Conservation (phyloP, 2,113 vertebrate genomes). For the Thamnophis sirtalis region DNA sequence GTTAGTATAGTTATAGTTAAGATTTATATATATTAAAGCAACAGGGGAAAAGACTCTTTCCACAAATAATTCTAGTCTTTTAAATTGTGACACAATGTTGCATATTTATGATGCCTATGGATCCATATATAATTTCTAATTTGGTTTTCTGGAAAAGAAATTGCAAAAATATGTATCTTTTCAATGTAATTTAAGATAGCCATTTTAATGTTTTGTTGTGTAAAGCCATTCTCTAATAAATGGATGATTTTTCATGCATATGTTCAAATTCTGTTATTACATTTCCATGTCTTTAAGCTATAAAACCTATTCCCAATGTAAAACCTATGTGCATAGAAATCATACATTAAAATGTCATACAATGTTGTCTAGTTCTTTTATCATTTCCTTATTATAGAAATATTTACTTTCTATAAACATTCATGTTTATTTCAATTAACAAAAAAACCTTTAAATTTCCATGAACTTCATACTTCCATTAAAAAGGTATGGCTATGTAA, state of each 20-base stretch:
- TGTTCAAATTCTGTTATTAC: slow-evolving; percentile 51
- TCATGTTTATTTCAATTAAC: slow-evolving; percentile 14
- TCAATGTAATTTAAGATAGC: slow-evolving; percentile 49
- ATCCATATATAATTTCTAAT: slow-evolving; percentile 54
- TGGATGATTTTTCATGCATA: slow-evolving; percentile 59
- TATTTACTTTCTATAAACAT: slow-evolving; percentile 30
- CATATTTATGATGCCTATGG: slow-evolving; percentile 13
- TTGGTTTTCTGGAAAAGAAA: slow-evolving; percentile 58
- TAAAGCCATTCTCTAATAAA: slow-evolving; percentile 68
- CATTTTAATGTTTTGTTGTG: slow-evolving; percentile 49
- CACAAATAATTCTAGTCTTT: slow-evolving; percentile 28
- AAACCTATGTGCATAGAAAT: slow-evolving; percentile 45
- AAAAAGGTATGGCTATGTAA: not conserved
- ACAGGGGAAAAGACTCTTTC: slow-evolving; percentile 50
- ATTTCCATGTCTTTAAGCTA: slow-evolving; percentile 50
- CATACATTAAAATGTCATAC: slow-evolving; percentile 24
- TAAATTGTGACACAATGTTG: not conserved
- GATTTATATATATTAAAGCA: slow-evolving; percentile 55
- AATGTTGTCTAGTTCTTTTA: slow-evolving; percentile 28
- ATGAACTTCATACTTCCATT: not conserved
- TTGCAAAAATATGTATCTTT: slow-evolving; percentile 37
- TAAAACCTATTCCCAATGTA: slow-evolving; percentile 37
- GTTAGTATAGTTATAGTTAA: slow-evolving; percentile 49
- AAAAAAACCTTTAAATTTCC: not conserved
- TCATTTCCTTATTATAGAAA: slow-evolving; percentile 22